Percentiles rank a stretch among this genome's conserved stretches.
phyloP scores from a whole-genome alignment of 2,113 vertebrate species.

The Rhegmatorhina hoffmannsi region DNA sequence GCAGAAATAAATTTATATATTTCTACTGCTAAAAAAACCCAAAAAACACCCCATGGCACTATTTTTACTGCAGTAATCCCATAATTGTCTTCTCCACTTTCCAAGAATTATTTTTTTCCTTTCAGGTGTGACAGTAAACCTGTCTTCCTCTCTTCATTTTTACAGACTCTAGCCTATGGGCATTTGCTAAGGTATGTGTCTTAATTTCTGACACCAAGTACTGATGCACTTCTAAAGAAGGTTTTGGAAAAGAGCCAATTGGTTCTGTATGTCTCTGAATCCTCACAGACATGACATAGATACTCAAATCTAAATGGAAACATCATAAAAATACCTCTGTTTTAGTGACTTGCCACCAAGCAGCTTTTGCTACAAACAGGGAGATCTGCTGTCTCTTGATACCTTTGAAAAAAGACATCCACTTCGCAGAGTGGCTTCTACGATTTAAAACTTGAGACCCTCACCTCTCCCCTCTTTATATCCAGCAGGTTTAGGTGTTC shows the following conservation, averaged over 20 bases:
- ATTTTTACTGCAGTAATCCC: neutral
- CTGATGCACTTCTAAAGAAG: neutral
- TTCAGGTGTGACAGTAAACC: neutral
- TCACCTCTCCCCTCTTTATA: neutral
- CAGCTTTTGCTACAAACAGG: accelerated
- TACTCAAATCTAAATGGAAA: accelerated
- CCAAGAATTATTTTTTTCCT: neutral
- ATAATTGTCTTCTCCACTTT: neutral
- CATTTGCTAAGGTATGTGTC: neutral
- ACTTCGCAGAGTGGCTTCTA: neutral
- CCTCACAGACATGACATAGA: accelerated
- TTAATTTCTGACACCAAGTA: neutral
- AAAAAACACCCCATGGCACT: neutral
- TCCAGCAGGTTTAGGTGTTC: neutral
- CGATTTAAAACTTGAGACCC: neutral
- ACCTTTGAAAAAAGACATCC: neutral
- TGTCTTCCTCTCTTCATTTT: neutral
- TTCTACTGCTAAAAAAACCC: neutral
- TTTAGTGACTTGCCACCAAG: neutral
- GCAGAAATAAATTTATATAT: neutral
- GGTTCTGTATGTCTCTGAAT: neutral
- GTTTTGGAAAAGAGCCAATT: neutral
- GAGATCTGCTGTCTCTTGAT: neutral
- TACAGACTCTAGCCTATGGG: neutral
- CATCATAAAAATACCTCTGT: accelerated